Evolutionary conservation across 2,113 vertebrate genomes (phyloP).

Genomic region (Oncorhynchus tshawytscha): DNA sequence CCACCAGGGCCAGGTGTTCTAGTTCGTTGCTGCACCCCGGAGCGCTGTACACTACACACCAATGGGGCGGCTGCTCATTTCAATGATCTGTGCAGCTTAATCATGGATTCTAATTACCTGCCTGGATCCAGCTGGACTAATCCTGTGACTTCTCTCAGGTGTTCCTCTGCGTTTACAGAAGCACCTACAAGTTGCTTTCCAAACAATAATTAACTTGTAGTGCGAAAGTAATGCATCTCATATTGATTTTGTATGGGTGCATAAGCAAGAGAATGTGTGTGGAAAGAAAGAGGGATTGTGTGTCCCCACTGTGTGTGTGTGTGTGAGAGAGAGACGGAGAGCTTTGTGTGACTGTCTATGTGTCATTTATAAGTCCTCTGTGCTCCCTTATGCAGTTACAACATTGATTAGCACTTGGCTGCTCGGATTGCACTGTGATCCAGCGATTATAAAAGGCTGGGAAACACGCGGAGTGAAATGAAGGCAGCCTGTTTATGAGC

Average conservation of each 20-base stretch:
- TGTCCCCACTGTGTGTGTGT: too few relatives aligned
- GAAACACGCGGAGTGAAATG: conserved; percentile 28
- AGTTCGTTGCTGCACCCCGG: conserved; percentile 8
- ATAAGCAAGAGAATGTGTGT: too few relatives aligned
- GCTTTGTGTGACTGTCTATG: background rate
- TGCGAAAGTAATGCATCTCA: conserved; percentile 18
- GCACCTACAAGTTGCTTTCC: conserved; percentile 9
- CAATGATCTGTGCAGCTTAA: conserved; percentile 33
- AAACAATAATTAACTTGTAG: conserved; percentile 40
- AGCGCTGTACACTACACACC: conserved; percentile 15
- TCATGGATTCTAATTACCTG: conserved; percentile 50
- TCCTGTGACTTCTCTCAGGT: conserved; percentile 38
- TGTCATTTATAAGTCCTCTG: conserved; percentile 2
- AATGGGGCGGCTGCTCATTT: conserved; percentile 23
- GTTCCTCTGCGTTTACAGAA: conserved; percentile 25
- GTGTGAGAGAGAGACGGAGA: too few relatives aligned
- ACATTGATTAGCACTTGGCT: conserved; percentile 27
- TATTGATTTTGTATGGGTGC: conserved; percentile 25
- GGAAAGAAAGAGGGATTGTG: too few relatives aligned
- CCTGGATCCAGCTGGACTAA: conserved; percentile 38
- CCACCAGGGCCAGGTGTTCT: conserved; percentile 13
- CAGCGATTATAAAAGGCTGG: conserved; percentile 17
- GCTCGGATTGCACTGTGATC: conserved; percentile 4
- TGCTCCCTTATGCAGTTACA: conserved; percentile 5
- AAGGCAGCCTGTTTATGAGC: conserved; percentile 39